Percentiles rank a stretch among this genome's conserved stretches.
phyloP scores from a whole-genome alignment of 2,888 invertebrate species.

The Palloptera scutellata region DNA sequence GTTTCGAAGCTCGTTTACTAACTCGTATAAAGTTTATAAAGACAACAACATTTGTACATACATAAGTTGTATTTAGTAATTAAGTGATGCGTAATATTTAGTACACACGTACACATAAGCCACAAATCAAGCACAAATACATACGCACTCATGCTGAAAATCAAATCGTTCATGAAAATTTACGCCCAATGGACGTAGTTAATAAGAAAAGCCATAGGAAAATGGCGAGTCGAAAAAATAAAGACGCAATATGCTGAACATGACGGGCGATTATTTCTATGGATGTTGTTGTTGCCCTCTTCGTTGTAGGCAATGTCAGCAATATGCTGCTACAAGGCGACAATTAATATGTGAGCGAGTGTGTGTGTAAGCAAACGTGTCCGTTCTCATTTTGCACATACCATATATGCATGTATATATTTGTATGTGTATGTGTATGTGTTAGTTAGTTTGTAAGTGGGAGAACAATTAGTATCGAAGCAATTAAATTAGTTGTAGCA shows the following conservation, averaged over 20 bases:
- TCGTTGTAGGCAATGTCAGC: background rate
- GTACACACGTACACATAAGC: too few species aligned
- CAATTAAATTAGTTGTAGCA: too few species aligned
- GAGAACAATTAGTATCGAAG: too few species aligned
- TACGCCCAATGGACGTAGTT: background rate
- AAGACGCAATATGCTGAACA: too few species aligned
- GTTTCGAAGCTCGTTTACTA: too few species aligned
- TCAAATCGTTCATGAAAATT: constrained; percentile 9
- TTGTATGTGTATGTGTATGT: background rate
- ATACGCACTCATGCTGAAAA: constrained; percentile 13
- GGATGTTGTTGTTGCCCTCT: background rate
- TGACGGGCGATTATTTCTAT: too few species aligned
- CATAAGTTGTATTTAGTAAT: background rate
- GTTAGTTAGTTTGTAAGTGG: background rate
- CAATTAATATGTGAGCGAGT: background rate
- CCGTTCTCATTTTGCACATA: too few species aligned
- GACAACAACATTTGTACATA: too few species aligned
- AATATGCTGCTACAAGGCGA: background rate
- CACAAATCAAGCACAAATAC: too few species aligned
- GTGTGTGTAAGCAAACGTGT: background rate
- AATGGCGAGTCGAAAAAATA: background rate
- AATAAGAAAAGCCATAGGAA: background rate
- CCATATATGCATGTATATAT: background rate
- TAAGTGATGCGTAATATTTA: constrained; percentile 7
- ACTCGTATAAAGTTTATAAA: too few species aligned